Conservation (phyloP, 2,888 invertebrate species). For the Drosophila nigricruria region DNA sequence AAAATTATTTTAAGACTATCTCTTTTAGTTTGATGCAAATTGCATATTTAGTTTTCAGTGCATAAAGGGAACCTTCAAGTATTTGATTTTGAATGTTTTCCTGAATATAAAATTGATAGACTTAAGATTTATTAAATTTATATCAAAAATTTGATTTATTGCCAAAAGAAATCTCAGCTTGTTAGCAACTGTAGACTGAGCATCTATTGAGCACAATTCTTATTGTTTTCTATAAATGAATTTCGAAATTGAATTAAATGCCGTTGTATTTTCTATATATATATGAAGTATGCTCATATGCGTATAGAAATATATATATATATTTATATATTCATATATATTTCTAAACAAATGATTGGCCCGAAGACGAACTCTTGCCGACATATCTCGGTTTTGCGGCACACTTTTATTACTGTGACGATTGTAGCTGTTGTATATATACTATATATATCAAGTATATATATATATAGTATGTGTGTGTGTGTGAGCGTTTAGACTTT, state of each 20-base stretch:
- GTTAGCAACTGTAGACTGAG: not conserved
- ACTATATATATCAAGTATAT: slow-evolving; percentile 5
- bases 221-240: slow-evolving; percentile 52
- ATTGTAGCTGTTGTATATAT: slow-evolving; percentile 31
- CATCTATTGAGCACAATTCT: slow-evolving; percentile 18
- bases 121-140: not conserved
- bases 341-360: slow-evolving; percentile 28
- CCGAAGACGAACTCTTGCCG: slow-evolving; percentile 42
- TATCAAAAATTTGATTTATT: not conserved
- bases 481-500: slow-evolving; percentile 13
- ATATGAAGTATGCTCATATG: not conserved
- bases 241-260: slow-evolving; percentile 50
- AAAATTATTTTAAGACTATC: too few relatives aligned
- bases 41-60: too few relatives aligned
- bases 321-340: not conserved
- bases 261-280: slow-evolving; percentile 18
- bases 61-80: too few relatives aligned
- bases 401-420: slow-evolving; percentile 62
- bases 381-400: slow-evolving; percentile 55
- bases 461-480: slow-evolving; percentile 8
- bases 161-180: not conserved
- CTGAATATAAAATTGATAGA: not conserved
- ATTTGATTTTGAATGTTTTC: too few relatives aligned
- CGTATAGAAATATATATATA: not conserved
- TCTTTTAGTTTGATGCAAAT: too few relatives aligned